Conservation (phyloP, 2,888 invertebrate species). For the Drosophila kambysellisi region DNA sequence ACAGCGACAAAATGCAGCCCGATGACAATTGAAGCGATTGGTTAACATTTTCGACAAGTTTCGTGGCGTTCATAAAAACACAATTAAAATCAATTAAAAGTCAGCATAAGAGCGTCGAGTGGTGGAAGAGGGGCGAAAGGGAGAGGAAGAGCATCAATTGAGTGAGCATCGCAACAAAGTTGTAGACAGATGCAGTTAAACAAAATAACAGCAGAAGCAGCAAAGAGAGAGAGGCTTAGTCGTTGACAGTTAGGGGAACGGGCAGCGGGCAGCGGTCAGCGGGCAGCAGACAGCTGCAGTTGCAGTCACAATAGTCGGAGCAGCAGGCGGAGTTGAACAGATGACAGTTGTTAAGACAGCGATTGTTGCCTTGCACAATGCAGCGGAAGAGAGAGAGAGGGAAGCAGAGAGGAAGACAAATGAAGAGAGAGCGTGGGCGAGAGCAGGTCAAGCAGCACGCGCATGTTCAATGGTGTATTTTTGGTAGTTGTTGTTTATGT, state of each 20-base stretch:
- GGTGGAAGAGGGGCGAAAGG: not conserved
- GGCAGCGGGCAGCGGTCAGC: constrained; percentile 3
- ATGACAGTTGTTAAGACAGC: constrained; percentile 69
- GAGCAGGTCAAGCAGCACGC: constrained; percentile 71
- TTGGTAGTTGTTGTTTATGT: constrained; percentile 52
- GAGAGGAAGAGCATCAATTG: constrained; percentile 35
- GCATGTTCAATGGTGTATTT: constrained; percentile 49
- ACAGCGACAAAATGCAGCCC: constrained; percentile 42
- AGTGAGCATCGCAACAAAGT: constrained; percentile 36
- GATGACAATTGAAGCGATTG: constrained; percentile 45
- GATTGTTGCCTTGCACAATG: constrained; percentile 42
- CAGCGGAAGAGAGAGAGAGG: constrained; percentile 2
- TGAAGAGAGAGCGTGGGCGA: constrained; percentile 60
- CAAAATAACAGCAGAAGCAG: constrained; percentile 16
- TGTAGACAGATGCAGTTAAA: constrained; percentile 55
- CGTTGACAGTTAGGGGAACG: constrained; percentile 7
- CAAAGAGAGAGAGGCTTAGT: not conserved
- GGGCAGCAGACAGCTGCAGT: constrained; percentile 27
- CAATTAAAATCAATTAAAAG: constrained; percentile 79
- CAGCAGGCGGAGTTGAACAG: constrained; percentile 21
- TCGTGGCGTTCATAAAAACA: constrained; percentile 59
- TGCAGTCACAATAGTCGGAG: constrained; percentile 29
- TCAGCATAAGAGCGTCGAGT: constrained; percentile 35
- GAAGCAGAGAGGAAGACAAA: constrained; percentile 5
- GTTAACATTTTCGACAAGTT: constrained; percentile 48